Evolutionary conservation across 2,888 invertebrate species (phyloP), one percentile per base, ranked within the genome.

Genomic region (Gastrophysa polygoni): DNA sequence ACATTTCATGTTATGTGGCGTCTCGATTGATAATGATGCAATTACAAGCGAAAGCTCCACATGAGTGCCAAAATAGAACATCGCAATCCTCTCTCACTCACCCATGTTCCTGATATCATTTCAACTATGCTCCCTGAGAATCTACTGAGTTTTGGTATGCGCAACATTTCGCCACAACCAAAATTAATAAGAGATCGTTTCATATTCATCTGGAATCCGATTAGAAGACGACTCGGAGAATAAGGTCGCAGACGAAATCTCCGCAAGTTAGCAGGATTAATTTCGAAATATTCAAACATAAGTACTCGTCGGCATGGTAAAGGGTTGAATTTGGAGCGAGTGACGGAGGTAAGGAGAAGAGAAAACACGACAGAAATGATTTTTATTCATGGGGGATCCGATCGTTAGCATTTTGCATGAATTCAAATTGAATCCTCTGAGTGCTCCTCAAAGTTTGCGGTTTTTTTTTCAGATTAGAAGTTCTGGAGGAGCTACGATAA

Each of bases 361-460:
- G 63, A 68, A 65, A 67, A 64, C 48, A 61, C 68, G 59, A 61
- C 62, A 34, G 47, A 52, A 64, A 72, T 70, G 68, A 74, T 75
- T 77, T 76, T 77, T 75, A 77, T 77, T 76, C 77, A 75, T 73
- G 68, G 70, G 72, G 73, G 73, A 72, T 71, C 59, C 66, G 61
- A 61, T 68, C 67, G 74, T 77, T 77, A 76, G 72, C 76, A 76
- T 76, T 77, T 77, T 72, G 74, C 75, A 77, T 77, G 74, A 75
- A 76, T 75, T 76, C 75, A 74, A 76, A 77, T 76, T 70, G 69
- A 76, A 75, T 76, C 71, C 70, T 71, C 66, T 66, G 68, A 71
- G 71, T 70, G 71, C 64, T 67, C 43, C 16, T 28, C 20, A 24
- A 28, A 54, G 17, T 18, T 54, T 54, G 28, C 34, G 21, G n/a